A percentile compares a stretch with the other conserved stretches of the same genome.
Conservation (phyloP, 2,113 vertebrate species). For the Sardina pilchardus region DNA sequence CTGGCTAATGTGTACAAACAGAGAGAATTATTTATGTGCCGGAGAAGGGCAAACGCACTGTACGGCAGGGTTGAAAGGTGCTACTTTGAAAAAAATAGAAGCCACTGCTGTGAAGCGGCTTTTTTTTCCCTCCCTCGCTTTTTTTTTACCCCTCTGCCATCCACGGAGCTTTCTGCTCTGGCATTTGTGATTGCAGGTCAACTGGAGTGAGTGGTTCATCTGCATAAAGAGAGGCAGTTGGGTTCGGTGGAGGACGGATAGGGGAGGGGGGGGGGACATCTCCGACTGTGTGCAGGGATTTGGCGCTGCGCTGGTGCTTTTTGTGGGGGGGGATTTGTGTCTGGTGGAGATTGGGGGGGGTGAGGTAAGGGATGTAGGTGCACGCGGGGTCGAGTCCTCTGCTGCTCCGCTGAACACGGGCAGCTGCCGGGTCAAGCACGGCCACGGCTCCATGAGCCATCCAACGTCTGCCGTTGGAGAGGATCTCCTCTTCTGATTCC, state of each 20-base stretch:
- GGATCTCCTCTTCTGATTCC: not conserved
- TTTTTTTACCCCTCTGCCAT: not conserved
- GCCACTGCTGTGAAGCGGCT: not conserved
- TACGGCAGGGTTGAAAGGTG: not conserved
- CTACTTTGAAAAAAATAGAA: not conserved
- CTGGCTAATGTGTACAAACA: conserved; percentile 31
- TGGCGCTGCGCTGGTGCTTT: not conserved
- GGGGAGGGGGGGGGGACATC: not conserved
- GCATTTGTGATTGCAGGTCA: conserved; percentile 28
- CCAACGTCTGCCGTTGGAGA: not conserved
- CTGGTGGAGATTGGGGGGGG: not conserved
- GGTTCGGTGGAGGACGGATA: not conserved
- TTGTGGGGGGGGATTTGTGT: conserved; percentile 6
- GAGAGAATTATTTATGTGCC: conserved; percentile 22
- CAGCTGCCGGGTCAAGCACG: not conserved
- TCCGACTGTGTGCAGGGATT: not conserved
- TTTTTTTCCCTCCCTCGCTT: not conserved
- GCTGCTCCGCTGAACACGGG: not conserved
- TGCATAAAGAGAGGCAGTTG: conserved; percentile 12
- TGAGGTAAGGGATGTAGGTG: not conserved
- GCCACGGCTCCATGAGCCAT: not conserved
- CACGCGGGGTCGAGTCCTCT: not conserved
- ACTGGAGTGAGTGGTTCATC: conserved; percentile 8
- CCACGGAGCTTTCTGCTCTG: not conserved
- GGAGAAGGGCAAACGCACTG: conserved; percentile 6